These are phyloP conservation scores for Seira ritae DNA, from an alignment of 2,888 invertebrate genomes.

Conservation along the genomic window DNA sequence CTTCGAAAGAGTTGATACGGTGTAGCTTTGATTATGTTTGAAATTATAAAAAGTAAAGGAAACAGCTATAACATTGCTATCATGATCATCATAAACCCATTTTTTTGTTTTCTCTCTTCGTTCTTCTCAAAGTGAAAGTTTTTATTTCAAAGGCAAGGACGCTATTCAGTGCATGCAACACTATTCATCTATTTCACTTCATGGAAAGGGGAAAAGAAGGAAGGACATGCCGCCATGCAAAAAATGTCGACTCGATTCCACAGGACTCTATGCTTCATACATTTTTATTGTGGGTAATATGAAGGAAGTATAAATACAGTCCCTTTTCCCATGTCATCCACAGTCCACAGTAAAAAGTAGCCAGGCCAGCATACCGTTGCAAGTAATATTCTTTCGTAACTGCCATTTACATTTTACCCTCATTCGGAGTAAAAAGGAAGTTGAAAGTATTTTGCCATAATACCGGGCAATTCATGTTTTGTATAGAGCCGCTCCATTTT, in stretches of 20 bases:
- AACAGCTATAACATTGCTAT: neutral
- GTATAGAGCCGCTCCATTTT: neutral
- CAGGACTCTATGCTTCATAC: neutral
- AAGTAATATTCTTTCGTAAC: neutral
- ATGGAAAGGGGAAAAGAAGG: too few relatives aligned
- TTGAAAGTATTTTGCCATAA: neutral
- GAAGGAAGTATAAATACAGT: neutral
- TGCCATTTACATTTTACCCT: constrained; percentile 1
- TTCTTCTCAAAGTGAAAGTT: neutral
- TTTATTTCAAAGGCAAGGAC: neutral
- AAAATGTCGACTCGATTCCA: neutral
- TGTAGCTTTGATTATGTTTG: neutral
- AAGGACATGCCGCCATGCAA: neutral
- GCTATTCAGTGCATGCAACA: neutral
- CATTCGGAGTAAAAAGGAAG: neutral
- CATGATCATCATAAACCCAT: neutral
- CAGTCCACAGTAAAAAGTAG: neutral
- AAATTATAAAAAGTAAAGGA: neutral
- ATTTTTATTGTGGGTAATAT: neutral
- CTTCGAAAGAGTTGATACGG: neutral
- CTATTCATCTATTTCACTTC: constrained; percentile 2
- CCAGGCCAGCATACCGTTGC: too few relatives aligned
- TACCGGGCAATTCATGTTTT: neutral
- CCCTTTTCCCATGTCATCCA: neutral
- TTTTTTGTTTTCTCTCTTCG: neutral